These are phyloP conservation scores for Lepus townsendii DNA, from an alignment of 2,797 vertebrate genomes.

Conservation along the genomic window DNA sequence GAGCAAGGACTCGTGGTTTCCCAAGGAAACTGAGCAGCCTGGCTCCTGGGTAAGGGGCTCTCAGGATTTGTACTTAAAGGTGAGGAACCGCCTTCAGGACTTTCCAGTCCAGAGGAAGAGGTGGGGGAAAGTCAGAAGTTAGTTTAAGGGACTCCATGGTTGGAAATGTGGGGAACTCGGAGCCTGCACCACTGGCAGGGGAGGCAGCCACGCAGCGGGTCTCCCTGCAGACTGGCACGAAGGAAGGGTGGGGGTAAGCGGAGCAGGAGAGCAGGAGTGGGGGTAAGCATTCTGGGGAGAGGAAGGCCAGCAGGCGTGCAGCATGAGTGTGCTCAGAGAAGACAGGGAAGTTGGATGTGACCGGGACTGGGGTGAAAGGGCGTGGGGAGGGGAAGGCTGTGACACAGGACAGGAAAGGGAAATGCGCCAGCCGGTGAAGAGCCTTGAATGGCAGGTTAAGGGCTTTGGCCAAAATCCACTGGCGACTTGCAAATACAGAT, in stretches of 20 bases:
- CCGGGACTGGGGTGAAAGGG: not conserved
- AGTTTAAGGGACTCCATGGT: not conserved
- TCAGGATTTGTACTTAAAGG: constrained; percentile 6
- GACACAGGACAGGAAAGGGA: not conserved
- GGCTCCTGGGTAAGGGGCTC: constrained; percentile 16
- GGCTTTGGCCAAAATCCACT: not conserved
- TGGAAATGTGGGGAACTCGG: constrained; percentile 1
- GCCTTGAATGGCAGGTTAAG: not conserved
- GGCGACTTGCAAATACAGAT: not conserved
- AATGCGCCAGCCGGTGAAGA: not conserved
- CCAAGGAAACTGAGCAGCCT: not conserved
- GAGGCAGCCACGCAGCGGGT: not conserved
- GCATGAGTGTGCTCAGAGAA: not conserved
- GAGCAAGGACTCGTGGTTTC: not conserved
- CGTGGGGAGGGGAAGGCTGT: not conserved
- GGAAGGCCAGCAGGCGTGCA: not conserved
- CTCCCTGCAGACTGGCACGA: not conserved
- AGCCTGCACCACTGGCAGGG: not conserved
- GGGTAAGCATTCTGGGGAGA: not conserved
- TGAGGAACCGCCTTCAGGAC: constrained; percentile 21
- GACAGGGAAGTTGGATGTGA: not conserved
- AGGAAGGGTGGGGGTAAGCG: not conserved
- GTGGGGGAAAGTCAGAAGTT: not conserved
- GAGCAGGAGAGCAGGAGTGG: not conserved
- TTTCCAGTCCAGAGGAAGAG: constrained; percentile 27